phyloP scores from a whole-genome alignment of 2,888 invertebrate species.

The Athalia cordata region DNA sequence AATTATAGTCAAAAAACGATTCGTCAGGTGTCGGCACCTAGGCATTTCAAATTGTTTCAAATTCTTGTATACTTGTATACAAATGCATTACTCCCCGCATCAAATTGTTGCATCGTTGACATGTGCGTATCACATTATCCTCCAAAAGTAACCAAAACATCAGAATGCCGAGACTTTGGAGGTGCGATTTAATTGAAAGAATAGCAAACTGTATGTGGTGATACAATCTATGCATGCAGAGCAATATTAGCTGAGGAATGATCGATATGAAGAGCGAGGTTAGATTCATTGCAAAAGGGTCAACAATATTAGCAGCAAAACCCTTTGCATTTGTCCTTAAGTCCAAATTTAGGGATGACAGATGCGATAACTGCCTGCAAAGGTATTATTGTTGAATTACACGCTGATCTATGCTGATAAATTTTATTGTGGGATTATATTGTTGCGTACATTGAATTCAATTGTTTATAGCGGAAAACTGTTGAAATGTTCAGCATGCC shows the following conservation, averaged over 20 bases:
- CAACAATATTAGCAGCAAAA: slow-evolving; percentile 82
- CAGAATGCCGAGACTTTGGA: not conserved
- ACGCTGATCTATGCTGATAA: not conserved
- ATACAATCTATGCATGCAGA: too few relatives aligned
- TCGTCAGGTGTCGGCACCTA: not conserved
- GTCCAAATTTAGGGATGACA: slow-evolving; percentile 80
- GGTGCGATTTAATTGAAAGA: not conserved
- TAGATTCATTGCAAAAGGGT: slow-evolving; percentile 77
- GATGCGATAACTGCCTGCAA: slow-evolving; percentile 84
- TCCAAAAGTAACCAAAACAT: too few relatives aligned
- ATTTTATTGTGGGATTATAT: not conserved
- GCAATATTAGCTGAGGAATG: not conserved
- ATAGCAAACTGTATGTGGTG: not conserved
- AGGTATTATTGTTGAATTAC: slow-evolving; percentile 55
- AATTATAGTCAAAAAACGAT: not conserved
- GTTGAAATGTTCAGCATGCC: slow-evolving; percentile 88
- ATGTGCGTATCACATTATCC: not conserved
- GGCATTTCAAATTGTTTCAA: not conserved
- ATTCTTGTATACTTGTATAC: not conserved
- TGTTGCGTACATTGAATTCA: not conserved
- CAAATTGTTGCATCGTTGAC: too few relatives aligned
- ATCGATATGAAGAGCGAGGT: slow-evolving; percentile 65
- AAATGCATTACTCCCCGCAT: too few relatives aligned
- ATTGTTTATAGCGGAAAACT: slow-evolving; percentile 79
- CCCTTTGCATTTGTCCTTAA: slow-evolving; percentile 86